Conservation (phyloP, 1,140 invertebrate genomes). For the Ruditapes philippinarum region DNA sequence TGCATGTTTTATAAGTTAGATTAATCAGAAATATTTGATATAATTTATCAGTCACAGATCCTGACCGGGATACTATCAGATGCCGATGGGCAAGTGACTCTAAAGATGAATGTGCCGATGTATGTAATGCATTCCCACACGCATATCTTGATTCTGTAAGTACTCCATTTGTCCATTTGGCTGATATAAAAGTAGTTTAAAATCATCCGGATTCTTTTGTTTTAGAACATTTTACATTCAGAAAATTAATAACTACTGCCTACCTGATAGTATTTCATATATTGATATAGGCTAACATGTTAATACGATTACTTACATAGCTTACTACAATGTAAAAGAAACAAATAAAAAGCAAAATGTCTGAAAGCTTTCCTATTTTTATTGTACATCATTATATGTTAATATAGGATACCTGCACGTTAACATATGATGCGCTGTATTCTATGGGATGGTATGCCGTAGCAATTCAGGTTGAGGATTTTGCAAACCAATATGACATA, state of each 20-base stretch:
- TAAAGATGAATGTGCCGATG: constrained; percentile 11
- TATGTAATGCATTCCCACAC: constrained; percentile 3
- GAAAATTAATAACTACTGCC: too few relatives aligned
- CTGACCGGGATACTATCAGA: neutral
- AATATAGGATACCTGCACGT: constrained; percentile 17
- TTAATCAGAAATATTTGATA: too few relatives aligned
- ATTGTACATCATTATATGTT: too few relatives aligned
- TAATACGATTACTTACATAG: too few relatives aligned
- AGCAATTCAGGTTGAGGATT: constrained; percentile 67
- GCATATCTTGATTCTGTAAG: neutral
- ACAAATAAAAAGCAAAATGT: too few relatives aligned
- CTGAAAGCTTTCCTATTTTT: too few relatives aligned
- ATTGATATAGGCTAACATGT: too few relatives aligned
- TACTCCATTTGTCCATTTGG: neutral
- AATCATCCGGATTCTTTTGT: too few relatives aligned
- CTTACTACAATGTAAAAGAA: too few relatives aligned
- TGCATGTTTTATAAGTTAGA: too few relatives aligned
- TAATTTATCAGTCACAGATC: neutral
- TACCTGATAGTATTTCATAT: too few relatives aligned
- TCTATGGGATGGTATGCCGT: constrained; percentile 51
- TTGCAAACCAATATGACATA: neutral
- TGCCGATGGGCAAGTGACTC: neutral
- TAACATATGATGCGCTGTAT: constrained; percentile 30
- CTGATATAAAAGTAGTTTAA: neutral
- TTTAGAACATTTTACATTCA: too few relatives aligned